Base-by-base conservation (phyloP, 2,797 vertebrate species). In the Sebastiscus albofasciatus region DNA sequence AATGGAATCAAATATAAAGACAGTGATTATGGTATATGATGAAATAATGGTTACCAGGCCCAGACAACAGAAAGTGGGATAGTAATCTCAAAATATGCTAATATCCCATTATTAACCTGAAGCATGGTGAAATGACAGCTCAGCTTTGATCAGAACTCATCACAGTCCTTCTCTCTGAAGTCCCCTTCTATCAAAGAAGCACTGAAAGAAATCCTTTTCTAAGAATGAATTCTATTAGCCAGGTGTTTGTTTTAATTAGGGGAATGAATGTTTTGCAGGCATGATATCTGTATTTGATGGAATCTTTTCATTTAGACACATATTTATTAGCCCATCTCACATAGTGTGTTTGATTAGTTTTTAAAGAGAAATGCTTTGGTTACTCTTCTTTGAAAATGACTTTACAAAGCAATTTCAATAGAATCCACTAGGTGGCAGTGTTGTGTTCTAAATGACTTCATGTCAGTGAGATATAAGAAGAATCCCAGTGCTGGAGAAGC, bases 371-470 rank as follows among this genome's bases (percentile, higher is more conserved):
- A 22, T 27, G 26, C 27, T 36, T n/a, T 54, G 59, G 8, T 75
- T 46, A 18, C 7, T 65, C 22, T 26, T 70, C n/a, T 59, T 18
- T 26, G 52, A 24, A 20, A 27, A n/a, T 27, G 0, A 18, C 13
- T 11, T 39, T 12, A 36, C 11, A 12, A 0, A 72, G 59, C 68
- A 22, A 10, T 62, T 68, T 27, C 10, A 10, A 4, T 46, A 9
- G 18, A 8, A 8, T 42, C 91, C 96, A 93, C 91, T 93, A 96
- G 96, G 91, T 93, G 96, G 96, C 81, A 93, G 67, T 89, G 91
- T 92, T 88, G 72, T 82, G 72, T 82, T 87, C 71, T 77, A 13
- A 22, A 67, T 82, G 24, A 26, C 22, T 36, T 29, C 8, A 5
- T 7, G 18, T 54, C 14, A 29, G n/a, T 34, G 56, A 77, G 24